Base-by-base conservation (phyloP, 2,113 vertebrate genomes). In the Hippocampus mohnikei region DNA sequence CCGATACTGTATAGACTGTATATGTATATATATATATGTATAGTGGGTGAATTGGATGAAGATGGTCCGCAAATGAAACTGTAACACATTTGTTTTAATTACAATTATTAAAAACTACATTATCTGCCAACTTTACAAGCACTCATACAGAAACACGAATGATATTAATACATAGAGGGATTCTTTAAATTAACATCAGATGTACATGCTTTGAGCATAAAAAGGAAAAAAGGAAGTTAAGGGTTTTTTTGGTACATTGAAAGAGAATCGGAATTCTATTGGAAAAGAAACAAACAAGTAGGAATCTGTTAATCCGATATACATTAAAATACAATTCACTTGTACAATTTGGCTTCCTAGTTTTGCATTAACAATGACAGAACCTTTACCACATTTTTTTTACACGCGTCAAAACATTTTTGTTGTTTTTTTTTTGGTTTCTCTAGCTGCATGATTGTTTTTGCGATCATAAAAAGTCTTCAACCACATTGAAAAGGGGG, bases 71-170 rank as follows among this genome's bases (percentile, higher is more conserved):
- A 68, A 70, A 75, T 70, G 74, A 68, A 74, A 58, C 18, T 84
- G 75, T 86, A 86, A 87, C 85, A 84, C 56, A 23, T 88, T 56
- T 88, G 58, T 88, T 91, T 92, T 92, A 87, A 92, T 92, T 91
- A 91, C 92, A 92, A 91, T 90, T 90, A 89, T 89, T 93, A 87
- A 92, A 93, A 93, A 93, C 88, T 90, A 92, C 92, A 92, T 90
- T 79, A 83, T 91, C 86, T 18, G 88, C 91, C 91, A 91, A 93
- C 86, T 89, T 91, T 89, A 91, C 88, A 92, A 91, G 91, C 91
- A 91, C 87, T 91, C 85, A 60, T 89, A 89, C 78, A 83, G 88
- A 89, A 85, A 84, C 88, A 86, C 80, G 81, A 83, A 87, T 81
- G 77, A 75, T 83, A 80, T 81, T 77, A 90, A 88, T 87, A 91